These are phyloP conservation scores for Saimiri boliviensis DNA, from an alignment of 2,113 vertebrate genomes.

Conservation along the genomic window DNA sequence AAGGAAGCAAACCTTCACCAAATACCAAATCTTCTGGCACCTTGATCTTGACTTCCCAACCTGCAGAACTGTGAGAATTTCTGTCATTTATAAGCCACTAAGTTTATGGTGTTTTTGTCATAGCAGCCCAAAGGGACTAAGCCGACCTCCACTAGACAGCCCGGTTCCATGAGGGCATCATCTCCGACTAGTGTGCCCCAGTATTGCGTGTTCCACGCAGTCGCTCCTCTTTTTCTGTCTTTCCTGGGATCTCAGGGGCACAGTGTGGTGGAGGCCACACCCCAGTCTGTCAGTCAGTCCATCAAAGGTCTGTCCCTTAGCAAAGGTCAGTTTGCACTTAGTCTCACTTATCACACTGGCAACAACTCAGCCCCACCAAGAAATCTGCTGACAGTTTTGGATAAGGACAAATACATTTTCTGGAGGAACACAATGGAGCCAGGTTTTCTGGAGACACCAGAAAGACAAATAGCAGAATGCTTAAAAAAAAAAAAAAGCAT, in stretches of 20 bases:
- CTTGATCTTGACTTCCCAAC: background rate
- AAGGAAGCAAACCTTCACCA: background rate
- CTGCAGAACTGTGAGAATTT: background rate
- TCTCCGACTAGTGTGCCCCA: background rate
- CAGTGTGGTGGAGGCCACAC: background rate
- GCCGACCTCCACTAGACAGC: background rate
- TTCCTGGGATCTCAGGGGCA: constrained; percentile 22
- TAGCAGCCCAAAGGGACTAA: background rate
- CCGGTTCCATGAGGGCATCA: background rate
- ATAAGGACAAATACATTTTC: background rate
- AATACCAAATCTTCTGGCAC: background rate
- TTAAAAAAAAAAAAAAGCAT: background rate
- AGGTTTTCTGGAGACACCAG: constrained; percentile 27
- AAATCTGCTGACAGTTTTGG: background rate
- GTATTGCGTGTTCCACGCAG: background rate
- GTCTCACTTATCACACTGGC: background rate
- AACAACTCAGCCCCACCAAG: constrained; percentile 35
- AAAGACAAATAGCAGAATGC: constrained; percentile 4
- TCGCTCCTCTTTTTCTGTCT: constrained; percentile 49
- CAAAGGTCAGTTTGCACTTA: constrained; percentile 76
- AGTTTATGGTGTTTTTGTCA: background rate
- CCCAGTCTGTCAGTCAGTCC: constrained; percentile 65
- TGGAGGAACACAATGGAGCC: constrained; percentile 28
- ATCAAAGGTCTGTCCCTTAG: constrained; percentile 68
- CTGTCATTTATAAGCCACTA: background rate